Evolutionary conservation across 2,797 vertebrate genomes (phyloP), one percentile per base, ranked within the genome.

Genomic region (Tamandua tetradactyla): DNA sequence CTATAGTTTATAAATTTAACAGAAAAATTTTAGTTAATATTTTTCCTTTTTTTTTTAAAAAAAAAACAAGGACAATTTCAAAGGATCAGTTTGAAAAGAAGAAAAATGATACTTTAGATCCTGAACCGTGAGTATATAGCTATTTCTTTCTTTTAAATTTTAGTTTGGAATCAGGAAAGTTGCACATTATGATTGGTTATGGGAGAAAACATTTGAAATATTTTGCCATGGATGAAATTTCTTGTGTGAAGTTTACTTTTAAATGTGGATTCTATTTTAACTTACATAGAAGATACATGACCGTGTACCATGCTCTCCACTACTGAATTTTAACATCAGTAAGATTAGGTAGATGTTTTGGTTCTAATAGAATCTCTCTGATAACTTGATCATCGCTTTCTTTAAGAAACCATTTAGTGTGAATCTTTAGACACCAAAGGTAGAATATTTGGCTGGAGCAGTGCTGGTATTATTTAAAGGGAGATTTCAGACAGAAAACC

Each of bases 61-160:
- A 69, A 49, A 8, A 64, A 93, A 87, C n/a, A 95, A 99, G 99
- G 97, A 99, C 98, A 98, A 99, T 99, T 98, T 99, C 99, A 81
- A 99, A 99, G 98, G 99, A 99, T 98, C 99, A 99, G 97, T 99
- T 99, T 98, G 99, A 99, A 98, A 99, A 99, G 97, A 99, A 99
- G 98, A 99, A 99, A 98, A 99, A 99, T 2, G 99, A 99, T 82
- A 99, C 99, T 10, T 98, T 99, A 86, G 99, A 99, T 97, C 99
- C 99, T 22, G 99, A 99, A 98, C 99, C 99, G 99, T 99, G 98
- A 99, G 99, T 99, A 97, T 89, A 86, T 23, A 44, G 0, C 17
- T 72, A 4, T 80, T 90, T 93, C 78, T 74, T 69, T 94, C 23
- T 92, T 87, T 47, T 4, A 85, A 59, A 72, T 83, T 93, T 93